Evolutionary conservation across 2,113 vertebrate genomes (phyloP), one percentile per base, ranked within the genome.

Genomic region (Ictidomys tridecemlineatus): DNA sequence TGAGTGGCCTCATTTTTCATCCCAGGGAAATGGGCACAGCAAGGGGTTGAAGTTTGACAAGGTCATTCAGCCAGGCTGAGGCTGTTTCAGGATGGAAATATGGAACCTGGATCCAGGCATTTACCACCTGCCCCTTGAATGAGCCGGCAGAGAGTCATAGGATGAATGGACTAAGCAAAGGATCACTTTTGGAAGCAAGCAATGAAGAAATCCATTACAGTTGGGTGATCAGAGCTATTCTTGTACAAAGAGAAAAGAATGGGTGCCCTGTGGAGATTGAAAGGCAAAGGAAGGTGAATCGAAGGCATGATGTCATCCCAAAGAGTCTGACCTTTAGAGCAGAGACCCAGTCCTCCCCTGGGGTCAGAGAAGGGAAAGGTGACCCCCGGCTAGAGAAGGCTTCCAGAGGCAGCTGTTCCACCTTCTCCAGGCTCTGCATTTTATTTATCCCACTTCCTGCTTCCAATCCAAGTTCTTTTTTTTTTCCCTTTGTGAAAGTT

Each of bases 371-470:
- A 82, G 4, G 13, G 11, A 45, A 76, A 3, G 8, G 24, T 37
- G 56, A 51, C 28, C 8, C 78, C 6, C 30, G 65, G 16, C 14
- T 70, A 70, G 67, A n/a, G 28, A 85, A 79, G 56, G 93, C 42
- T 82, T 85, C 39, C 1, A 76, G 53, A 56, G 2, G 26, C 74
- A 63, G 7, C 53, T 76, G 73, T 70, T 92, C 39, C 9, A 5
- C 73, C 56, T 89, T 91, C 86, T 90, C 94, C 79, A 76, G 73
- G 4, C 6, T 4, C 61, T 90, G 80, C 51, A 26, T 74, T 69
- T 97, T 92, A 89, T 96, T 97, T 96, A 28, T 89, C 95, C 24
- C 8, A 92, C 16, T 48, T 17, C 4, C 63, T 13, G 2, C 9
- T 83, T 83, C 78, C 72, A 94, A 91, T 73, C 30, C 14, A 74